Evolutionary conservation across 1,140 invertebrate species (phyloP).

Genomic region (Pseudomyrmex pallidus): DNA sequence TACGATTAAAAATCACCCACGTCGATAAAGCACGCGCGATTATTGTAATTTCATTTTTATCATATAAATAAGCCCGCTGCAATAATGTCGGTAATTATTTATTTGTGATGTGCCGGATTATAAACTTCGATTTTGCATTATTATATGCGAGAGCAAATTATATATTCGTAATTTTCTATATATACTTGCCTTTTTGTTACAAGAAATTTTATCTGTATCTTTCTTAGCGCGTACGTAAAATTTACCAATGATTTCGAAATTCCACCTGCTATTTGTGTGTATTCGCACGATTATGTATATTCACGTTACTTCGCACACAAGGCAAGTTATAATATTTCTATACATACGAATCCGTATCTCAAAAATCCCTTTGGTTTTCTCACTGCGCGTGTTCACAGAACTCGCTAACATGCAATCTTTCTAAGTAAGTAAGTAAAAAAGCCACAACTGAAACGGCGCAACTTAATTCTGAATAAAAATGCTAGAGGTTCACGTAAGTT

Average conservation of each 20-base stretch:
- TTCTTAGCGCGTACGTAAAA: no score
- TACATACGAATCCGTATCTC: background rate
- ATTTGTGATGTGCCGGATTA: background rate
- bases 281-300: background rate
- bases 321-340: background rate
- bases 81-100: slow-evolving; percentile 3
- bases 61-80: slow-evolving; percentile 10
- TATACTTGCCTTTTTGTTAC: no score
- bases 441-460: slow-evolving; percentile 31
- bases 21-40: background rate
- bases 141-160: background rate
- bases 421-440: slow-evolving; percentile 44
- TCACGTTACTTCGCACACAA: slow-evolving; percentile 10
- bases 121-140: background rate
- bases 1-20: slow-evolving; percentile 3
- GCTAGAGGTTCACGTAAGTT: slow-evolving; percentile 24
- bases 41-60: background rate
- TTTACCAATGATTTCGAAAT: background rate
- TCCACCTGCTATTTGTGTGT: no score
- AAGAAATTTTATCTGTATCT: no score
- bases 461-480: slow-evolving; percentile 59
- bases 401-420: slow-evolving; percentile 45
- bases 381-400: background rate
- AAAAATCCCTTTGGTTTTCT: slow-evolving; percentile 26
- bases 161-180: no score